A percentile compares a stretch with the other conserved stretches of the same genome.
Evolutionary conservation across 2,888 invertebrate genomes (phyloP).

Genomic region (Lamellibrachia columna): DNA sequence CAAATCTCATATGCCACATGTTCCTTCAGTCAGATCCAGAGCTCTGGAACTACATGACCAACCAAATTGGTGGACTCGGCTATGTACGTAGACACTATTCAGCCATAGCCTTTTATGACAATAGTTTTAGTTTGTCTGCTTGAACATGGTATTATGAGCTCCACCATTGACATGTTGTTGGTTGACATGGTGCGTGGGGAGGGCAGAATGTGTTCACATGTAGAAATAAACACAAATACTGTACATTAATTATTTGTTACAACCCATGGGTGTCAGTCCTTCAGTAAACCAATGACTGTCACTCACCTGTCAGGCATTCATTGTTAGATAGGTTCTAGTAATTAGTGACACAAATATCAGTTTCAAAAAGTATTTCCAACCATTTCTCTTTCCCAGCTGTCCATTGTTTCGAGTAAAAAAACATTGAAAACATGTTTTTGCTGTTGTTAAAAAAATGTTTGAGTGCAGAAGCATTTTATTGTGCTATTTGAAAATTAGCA

Average conservation of each 20-base stretch:
- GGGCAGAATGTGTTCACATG: not conserved
- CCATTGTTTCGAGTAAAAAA: too few species aligned
- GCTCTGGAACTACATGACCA: slow-evolving; percentile 91
- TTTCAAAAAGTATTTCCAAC: too few species aligned
- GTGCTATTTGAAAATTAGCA: too few species aligned
- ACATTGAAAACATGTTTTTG: too few species aligned
- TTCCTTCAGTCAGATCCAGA: slow-evolving; percentile 98
- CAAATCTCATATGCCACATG: slow-evolving; percentile 79
- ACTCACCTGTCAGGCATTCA: not conserved
- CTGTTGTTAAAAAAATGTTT: too few species aligned
- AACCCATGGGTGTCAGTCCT: not conserved
- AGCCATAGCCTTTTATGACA: not conserved
- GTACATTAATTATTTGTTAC: not conserved
- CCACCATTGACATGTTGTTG: not conserved
- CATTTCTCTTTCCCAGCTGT: too few species aligned
- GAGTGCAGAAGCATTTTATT: too few species aligned
- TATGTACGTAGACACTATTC: slow-evolving; percentile 48
- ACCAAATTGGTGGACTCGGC: slow-evolving; percentile 55
- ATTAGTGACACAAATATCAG: too few species aligned
- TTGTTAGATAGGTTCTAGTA: not conserved
- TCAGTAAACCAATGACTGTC: not conserved
- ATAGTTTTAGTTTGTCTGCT: not conserved
- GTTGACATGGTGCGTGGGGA: not conserved
- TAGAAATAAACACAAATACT: not conserved
- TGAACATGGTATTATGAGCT: not conserved